Evolutionary conservation across 2,888 invertebrate genomes (phyloP).

Genomic region (Acronicta alni): DNA sequence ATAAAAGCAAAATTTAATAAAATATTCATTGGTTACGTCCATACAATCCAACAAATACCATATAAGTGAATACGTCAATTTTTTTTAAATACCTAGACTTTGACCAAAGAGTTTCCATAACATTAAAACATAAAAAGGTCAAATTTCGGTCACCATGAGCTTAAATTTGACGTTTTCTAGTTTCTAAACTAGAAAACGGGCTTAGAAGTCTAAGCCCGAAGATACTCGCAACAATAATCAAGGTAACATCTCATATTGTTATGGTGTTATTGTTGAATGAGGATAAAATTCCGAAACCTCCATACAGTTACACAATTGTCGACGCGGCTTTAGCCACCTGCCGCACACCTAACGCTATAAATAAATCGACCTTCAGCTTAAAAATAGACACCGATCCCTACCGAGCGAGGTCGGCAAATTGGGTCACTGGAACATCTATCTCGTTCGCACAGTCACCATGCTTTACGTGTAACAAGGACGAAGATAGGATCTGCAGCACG

Average conservation of each 20-base stretch:
- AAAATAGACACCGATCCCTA: constrained; percentile 87
- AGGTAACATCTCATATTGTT: not conserved
- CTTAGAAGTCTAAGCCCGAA: no score
- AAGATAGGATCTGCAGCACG: constrained; percentile 72
- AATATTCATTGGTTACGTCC: no score
- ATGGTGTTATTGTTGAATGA: not conserved
- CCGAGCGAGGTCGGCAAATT: constrained; percentile 86
- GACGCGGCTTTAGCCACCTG: constrained; percentile 63
- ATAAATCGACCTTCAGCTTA: constrained; percentile 89
- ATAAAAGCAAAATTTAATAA: no score
- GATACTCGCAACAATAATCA: no score
- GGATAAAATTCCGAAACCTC: constrained; percentile 14
- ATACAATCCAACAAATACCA: no score
- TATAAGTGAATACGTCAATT: no score
- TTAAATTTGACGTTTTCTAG: no score
- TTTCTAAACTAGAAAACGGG: no score
- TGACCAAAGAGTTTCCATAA: no score
- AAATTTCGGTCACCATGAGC: no score
- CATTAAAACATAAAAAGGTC: no score
- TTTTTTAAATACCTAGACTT: no score
- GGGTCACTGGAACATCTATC: constrained; percentile 78
- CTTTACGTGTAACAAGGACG: constrained; percentile 64
- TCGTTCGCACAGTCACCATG: constrained; percentile 60
- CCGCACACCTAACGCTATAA: constrained; percentile 77
- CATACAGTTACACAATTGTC: constrained; percentile 36